Base-by-base conservation (phyloP, 2,888 invertebrate genomes). In the Minunthozetes semirufus region DNA sequence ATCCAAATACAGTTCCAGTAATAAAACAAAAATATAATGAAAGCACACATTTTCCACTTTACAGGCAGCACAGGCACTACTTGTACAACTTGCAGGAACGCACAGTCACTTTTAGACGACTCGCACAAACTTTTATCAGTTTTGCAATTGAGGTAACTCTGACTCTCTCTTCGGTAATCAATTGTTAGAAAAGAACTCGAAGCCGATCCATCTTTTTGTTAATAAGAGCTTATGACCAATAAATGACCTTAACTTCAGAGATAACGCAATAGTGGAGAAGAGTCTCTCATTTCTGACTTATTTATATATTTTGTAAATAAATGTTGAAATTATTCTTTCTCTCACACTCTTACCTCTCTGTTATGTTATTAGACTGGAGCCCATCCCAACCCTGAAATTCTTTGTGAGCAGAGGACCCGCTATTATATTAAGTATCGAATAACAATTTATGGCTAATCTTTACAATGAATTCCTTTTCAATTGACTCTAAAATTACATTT, bases 201-300 rank as follows among this genome's bases (percentile, higher is more conserved):
- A 46, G n/a, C 22, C 71, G 42, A 71, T 71, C 48, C 46, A 71
- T 71, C 68, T 68, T 56, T 71, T 71, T 15, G 27, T 71, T 71
- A 71, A 71, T 71, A 38, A 71, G 71, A 50, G 29, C 29, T n/a
- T 50, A 42, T 33, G 4, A 4, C 9, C 5, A 33, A 33, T 4
- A 33, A 33, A 9, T 33, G 33, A 33, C 33, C 9, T 33, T 33
- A 4, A 33, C 33, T 33, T 4, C 33, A 33, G 5, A 33, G 33
- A 33, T 33, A 33, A 33, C 5, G 33, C 33, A 33, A 33, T 9
- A 9, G 33, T 33, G 5, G 33, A 33, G 9, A 9, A 33, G 17
- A 48, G 13, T 48, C 15, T 48, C 48, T 48, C 48, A 17, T 48
- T 48, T 48, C 48, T 48, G 5, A 48, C 15, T 48, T 9, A 48